Evolutionary conservation across 2,113 vertebrate genomes (phyloP).

Genomic region (Platycercus adscitus): DNA sequence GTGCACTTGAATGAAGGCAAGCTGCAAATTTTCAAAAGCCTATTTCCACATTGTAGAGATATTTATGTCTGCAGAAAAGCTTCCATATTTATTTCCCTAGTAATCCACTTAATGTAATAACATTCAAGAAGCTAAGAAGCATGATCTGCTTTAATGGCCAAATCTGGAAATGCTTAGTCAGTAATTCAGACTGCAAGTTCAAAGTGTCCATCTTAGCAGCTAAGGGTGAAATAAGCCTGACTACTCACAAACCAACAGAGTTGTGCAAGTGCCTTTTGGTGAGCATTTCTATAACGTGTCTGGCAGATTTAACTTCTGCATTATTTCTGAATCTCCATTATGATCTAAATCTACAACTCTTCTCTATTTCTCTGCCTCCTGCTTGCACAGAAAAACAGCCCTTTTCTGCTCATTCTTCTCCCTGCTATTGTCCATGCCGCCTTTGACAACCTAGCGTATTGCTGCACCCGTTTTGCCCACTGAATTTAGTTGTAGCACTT

Average conservation of each 20-base stretch:
- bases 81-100: slow-evolving; percentile 29
- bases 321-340: neutral
- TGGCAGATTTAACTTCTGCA: neutral
- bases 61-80: neutral
- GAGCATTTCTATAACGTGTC: accelerated
- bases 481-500: neutral
- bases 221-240: slow-evolving; percentile 21
- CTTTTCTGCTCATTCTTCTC: neutral
- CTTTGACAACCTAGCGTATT: neutral
- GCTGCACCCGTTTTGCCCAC: neutral
- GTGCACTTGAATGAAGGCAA: neutral
- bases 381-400: neutral
- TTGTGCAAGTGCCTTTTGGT: neutral
- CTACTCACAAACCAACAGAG: neutral
- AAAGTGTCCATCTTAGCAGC: slow-evolving; percentile 25
- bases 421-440: neutral
- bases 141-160: slow-evolving; percentile 70
- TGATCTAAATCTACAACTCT: neutral
- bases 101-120: slow-evolving; percentile 69
- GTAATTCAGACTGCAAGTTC: slow-evolving; percentile 46
- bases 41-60: neutral
- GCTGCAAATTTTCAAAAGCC: neutral
- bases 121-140: slow-evolving; percentile 68
- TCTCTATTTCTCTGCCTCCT: neutral
- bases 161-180: slow-evolving; percentile 70